Percentiles rank a stretch among this genome's conserved stretches.
Evolutionary conservation across 2,113 vertebrate species (phyloP).

Genomic region (Plectropomus leopardus): DNA sequence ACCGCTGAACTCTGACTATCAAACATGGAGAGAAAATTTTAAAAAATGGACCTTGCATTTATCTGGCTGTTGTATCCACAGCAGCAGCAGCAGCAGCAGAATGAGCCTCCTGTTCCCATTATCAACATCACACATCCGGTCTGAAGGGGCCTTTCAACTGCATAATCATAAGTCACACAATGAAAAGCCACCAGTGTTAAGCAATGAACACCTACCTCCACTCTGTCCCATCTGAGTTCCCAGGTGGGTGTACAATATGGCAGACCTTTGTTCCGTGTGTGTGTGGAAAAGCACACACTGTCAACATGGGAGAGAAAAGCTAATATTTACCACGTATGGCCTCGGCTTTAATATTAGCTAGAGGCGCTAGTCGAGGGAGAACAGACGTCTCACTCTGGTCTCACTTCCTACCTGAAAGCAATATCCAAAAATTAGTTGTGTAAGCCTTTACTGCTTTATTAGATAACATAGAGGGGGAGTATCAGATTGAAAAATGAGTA

Average conservation of each 20-base stretch:
- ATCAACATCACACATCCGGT: constrained; percentile 64
- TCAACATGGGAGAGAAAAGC: constrained; percentile 85
- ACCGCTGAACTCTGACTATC: background rate
- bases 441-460: constrained; percentile 39
- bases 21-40: background rate
- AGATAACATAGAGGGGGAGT: constrained; percentile 21
- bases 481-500: background rate
- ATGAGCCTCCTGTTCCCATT: constrained; percentile 62
- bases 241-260: constrained; percentile 79
- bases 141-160: constrained; percentile 65
- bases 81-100: constrained; percentile 55
- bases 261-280: constrained; percentile 84
- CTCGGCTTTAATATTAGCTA: constrained; percentile 84
- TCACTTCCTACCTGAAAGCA: constrained; percentile 50
- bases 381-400: constrained; percentile 68
- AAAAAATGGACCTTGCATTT: background rate
- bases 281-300: constrained; percentile 86
- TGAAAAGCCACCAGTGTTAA: constrained; percentile 70
- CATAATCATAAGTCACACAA: constrained; percentile 75
- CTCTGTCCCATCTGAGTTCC: constrained; percentile 63
- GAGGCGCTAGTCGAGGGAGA: constrained; percentile 71
- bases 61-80: constrained; percentile 20
- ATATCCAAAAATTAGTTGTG: constrained; percentile 47
- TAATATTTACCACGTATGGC: constrained; percentile 86
- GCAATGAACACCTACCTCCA: constrained; percentile 65